Percentiles rank a stretch among this genome's conserved stretches.
Evolutionary conservation across 2,888 invertebrate genomes (phyloP).

Genomic region (Pandemis heparana): DNA sequence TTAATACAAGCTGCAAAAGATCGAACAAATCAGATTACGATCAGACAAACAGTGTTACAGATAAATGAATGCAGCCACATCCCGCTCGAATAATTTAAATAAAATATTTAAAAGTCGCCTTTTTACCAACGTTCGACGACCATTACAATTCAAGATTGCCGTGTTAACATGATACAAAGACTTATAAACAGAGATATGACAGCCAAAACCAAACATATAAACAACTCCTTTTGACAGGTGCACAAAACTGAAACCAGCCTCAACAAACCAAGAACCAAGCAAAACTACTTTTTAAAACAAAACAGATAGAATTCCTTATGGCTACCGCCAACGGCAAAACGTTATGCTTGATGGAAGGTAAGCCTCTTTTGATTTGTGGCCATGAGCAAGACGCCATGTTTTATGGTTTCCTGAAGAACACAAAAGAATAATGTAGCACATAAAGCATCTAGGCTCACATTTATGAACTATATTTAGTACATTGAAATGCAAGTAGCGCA

Average conservation of each 20-base stretch:
- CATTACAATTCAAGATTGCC: constrained; percentile 31
- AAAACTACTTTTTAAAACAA: constrained; percentile 43
- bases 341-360: constrained; percentile 59
- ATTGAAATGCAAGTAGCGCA: constrained; percentile 34
- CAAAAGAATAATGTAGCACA: constrained; percentile 62
- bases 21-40: not conserved
- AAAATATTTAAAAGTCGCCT: not conserved
- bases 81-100: not conserved
- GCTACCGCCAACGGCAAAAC: constrained; percentile 41
- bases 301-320: constrained; percentile 45
- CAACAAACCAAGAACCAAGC: constrained; percentile 2
- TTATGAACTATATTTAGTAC: constrained; percentile 36
- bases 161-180: constrained; percentile 53
- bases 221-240: constrained; percentile 57
- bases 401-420: constrained; percentile 75
- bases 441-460: constrained; percentile 35
- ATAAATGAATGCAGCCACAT: not conserved
- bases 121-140: constrained; percentile 9
- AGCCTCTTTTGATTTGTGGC: constrained; percentile 77
- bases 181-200: constrained; percentile 71
- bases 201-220: constrained; percentile 58
- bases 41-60: not conserved
- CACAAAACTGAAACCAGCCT: constrained; percentile 27
- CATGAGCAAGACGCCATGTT: constrained; percentile 70
- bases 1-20: no score